A percentile compares a stretch with the other conserved stretches of the same genome.
These are phyloP conservation scores for Anolis apletophallus DNA, from an alignment of 2,797 vertebrate genomes.

Conservation along the genomic window DNA sequence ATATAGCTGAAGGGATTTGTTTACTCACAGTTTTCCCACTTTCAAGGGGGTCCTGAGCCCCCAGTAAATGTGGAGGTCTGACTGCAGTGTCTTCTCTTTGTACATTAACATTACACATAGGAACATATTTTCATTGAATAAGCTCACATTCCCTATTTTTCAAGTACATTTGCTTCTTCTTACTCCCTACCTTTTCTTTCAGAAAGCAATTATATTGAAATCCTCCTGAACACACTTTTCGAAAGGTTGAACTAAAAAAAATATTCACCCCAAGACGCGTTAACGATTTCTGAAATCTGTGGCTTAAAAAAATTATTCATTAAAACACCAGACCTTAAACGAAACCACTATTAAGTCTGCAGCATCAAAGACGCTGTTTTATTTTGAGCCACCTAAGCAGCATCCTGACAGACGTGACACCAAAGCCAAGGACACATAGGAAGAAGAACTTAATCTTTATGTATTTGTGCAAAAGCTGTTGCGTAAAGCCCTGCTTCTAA, in stretches of 20 bases:
- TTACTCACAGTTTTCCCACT: too few relatives aligned
- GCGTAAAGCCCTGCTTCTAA: constrained; percentile 39
- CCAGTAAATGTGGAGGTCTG: too few relatives aligned
- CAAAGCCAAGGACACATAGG: constrained; percentile 35
- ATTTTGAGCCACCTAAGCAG: neutral
- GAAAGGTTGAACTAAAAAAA: constrained; percentile 70
- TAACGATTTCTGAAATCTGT: constrained; percentile 69
- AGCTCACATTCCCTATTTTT: neutral
- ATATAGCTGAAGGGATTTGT: neutral
- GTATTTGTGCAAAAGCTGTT: constrained; percentile 35
- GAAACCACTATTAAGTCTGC: constrained; percentile 49
- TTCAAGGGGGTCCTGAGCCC: too few relatives aligned
- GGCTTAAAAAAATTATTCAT: constrained; percentile 62
- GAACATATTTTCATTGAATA: neutral
- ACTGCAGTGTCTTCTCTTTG: neutral
- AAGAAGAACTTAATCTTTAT: constrained; percentile 34
- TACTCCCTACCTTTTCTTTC: constrained; percentile 13
- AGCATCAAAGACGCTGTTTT: constrained; percentile 34
- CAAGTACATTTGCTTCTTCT: constrained; percentile 33
- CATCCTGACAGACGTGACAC: neutral
- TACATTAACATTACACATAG: neutral
- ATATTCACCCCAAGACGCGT: constrained; percentile 56
- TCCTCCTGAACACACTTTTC: constrained; percentile 59
- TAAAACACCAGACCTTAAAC: constrained; percentile 61
- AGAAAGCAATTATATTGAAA: constrained; percentile 49